A percentile compares a stretch with the other conserved stretches of the same genome.
These are phyloP conservation scores for Drosophila repletoides DNA, from an alignment of 1,140 invertebrate genomes.

Conservation along the genomic window DNA sequence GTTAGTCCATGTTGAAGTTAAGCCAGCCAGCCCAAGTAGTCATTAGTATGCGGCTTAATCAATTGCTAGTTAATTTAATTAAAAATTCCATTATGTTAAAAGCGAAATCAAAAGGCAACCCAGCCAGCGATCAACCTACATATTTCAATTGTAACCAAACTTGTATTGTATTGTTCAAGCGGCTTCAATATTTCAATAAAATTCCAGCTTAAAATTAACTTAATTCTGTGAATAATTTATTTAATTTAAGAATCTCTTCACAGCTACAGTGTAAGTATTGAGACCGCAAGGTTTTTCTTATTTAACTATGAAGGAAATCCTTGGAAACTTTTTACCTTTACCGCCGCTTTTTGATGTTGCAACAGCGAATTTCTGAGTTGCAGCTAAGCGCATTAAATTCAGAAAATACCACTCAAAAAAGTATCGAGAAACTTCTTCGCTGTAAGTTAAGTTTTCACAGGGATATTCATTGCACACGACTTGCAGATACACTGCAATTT, in stretches of 20 bases:
- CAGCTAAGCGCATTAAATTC: constrained; percentile 70
- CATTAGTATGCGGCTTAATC: constrained; percentile 58
- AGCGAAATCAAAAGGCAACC: constrained; percentile 5
- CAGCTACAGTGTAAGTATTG: too few species aligned
- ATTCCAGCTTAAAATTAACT: constrained; percentile 29
- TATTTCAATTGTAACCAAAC: constrained; percentile 51
- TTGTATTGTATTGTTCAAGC: constrained; percentile 23
- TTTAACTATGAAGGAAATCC: too few species aligned
- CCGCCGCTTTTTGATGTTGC: background rate
- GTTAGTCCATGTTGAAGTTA: constrained; percentile 17
- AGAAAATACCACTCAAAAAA: constrained; percentile 58
- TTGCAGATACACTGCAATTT: background rate
- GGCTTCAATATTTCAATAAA: constrained; percentile 24
- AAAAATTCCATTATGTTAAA: constrained; percentile 63
- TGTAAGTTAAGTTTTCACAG: background rate
- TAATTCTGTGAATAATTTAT: too few species aligned
- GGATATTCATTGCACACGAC: background rate
- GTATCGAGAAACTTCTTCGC: constrained; percentile 42
- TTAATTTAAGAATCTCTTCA: too few species aligned
- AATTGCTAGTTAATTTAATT: constrained; percentile 62
- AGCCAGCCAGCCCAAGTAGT: constrained; percentile 14
- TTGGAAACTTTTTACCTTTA: too few species aligned
- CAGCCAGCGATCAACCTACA: constrained; percentile 13
- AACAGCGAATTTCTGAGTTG: constrained; percentile 18
- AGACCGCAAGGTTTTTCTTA: too few species aligned